Conservation (phyloP, 1,140 invertebrate species). For the Mycetomoellerius zeteki region DNA sequence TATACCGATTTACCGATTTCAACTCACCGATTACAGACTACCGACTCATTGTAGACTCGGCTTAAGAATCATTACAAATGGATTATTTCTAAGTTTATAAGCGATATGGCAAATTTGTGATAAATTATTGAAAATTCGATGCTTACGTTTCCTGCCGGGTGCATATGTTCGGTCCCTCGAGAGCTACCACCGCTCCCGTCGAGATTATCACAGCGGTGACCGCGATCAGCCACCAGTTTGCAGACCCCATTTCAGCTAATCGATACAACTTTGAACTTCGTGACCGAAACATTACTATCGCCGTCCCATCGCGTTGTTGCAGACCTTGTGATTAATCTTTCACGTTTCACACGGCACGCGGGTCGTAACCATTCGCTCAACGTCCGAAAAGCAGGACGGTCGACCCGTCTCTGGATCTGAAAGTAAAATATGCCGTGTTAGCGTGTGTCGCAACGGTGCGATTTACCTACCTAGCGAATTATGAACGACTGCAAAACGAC, state of each 20-base stretch:
- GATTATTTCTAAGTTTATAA: neutral
- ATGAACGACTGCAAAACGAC: neutral
- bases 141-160: slow-evolving; percentile 82
- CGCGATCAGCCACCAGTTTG: slow-evolving; percentile 59
- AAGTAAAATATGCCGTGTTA: slow-evolving; percentile 30
- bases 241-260: slow-evolving; percentile 37
- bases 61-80: too few species aligned
- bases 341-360: neutral
- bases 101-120: neutral
- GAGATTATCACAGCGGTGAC: slow-evolving; percentile 47
- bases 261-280: slow-evolving; percentile 18
- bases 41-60: too few species aligned
- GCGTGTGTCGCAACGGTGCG: slow-evolving; percentile 25
- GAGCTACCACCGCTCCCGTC: slow-evolving; percentile 51
- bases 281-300: slow-evolving; percentile 30
- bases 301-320: slow-evolving; percentile 5
- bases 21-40: too few species aligned
- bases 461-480: neutral
- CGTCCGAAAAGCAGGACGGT: neutral
- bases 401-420: slow-evolving; percentile 1
- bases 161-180: slow-evolving; percentile 85
- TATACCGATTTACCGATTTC: too few species aligned
- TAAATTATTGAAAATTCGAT: neutral
- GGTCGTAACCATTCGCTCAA: neutral
- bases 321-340: neutral